Percentiles rank a stretch among this genome's conserved stretches.
Evolutionary conservation across 2,888 invertebrate species (phyloP).

Genomic region (Formica aserva): DNA sequence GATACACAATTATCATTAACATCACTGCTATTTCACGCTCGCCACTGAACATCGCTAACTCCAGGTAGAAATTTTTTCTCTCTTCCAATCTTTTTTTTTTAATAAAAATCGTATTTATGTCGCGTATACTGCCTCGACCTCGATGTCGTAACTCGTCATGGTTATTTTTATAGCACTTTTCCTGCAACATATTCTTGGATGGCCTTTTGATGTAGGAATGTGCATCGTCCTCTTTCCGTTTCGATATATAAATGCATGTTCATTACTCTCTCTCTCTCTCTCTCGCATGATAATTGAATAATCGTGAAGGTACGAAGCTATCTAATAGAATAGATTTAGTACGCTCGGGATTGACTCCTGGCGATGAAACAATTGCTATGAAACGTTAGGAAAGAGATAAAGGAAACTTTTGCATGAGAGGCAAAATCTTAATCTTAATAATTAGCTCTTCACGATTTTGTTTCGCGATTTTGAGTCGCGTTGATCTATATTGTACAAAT

Average conservation of each 20-base stretch:
- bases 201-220: slow-evolving; percentile 52
- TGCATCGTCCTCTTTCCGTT: slow-evolving; percentile 45
- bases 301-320: not conserved
- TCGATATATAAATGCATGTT: slow-evolving; percentile 8
- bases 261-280: not conserved
- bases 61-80: slow-evolving; percentile 38
- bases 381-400: not conserved
- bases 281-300: not conserved
- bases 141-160: slow-evolving; percentile 30
- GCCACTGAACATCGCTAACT: slow-evolving; percentile 33
- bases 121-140: slow-evolving; percentile 35
- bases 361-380: not conserved
- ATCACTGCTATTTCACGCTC: slow-evolving; percentile 35
- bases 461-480: not conserved
- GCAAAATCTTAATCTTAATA: not conserved
- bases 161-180: slow-evolving; percentile 56
- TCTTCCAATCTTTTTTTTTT: slow-evolving; percentile 31
- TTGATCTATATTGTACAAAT: slow-evolving; percentile 4
- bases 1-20: slow-evolving; percentile 44
- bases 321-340: not conserved
- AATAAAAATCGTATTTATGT: slow-evolving; percentile 19
- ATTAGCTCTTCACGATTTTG: slow-evolving; percentile 2
- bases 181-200: slow-evolving; percentile 51
- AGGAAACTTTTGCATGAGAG: not conserved
- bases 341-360: not conserved